Percentiles rank a stretch among this genome's conserved stretches.
Conservation (phyloP, 2,888 invertebrate species). For the Emmelina monodactyla region DNA sequence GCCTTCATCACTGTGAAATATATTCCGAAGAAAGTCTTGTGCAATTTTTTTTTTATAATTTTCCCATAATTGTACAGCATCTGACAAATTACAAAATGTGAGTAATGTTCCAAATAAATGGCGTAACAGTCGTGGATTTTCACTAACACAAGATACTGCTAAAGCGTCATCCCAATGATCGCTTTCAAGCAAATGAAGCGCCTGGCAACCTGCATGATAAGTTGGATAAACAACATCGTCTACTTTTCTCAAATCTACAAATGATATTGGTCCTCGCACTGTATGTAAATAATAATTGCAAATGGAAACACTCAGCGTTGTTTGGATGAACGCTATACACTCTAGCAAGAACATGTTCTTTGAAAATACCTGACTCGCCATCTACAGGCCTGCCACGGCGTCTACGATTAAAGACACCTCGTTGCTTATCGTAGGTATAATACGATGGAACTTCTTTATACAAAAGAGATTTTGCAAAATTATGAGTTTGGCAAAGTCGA, state of each 20-base stretch:
- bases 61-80: background rate
- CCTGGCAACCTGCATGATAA: conserved; percentile 21
- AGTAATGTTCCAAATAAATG: conserved; percentile 13
- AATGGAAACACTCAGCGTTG: conserved; percentile 17
- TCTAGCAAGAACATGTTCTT: conserved; percentile 15
- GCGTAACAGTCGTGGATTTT: conserved; percentile 15
- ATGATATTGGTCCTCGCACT: conserved; percentile 20
- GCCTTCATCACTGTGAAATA: background rate
- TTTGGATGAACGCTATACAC: conserved; percentile 15
- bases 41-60: background rate
- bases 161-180: conserved; percentile 22
- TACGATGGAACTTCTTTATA: conserved; percentile 14
- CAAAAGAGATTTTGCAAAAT: background rate
- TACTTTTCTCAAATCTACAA: conserved; percentile 21
- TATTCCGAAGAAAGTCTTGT: background rate
- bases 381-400: conserved; percentile 13
- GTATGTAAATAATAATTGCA: conserved; percentile 12
- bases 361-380: conserved; percentile 11
- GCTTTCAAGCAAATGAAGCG: conserved; percentile 20
- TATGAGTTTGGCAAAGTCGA: conserved; percentile 2
- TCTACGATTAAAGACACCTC: conserved; percentile 10
- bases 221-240: conserved; percentile 19
- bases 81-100: conserved; percentile 7
- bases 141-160: conserved; percentile 16
- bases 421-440: conserved; percentile 17